Evolutionary conservation across 2,113 vertebrate species (phyloP), one percentile per base, ranked within the genome.

Genomic region (Parotia lawesii): DNA sequence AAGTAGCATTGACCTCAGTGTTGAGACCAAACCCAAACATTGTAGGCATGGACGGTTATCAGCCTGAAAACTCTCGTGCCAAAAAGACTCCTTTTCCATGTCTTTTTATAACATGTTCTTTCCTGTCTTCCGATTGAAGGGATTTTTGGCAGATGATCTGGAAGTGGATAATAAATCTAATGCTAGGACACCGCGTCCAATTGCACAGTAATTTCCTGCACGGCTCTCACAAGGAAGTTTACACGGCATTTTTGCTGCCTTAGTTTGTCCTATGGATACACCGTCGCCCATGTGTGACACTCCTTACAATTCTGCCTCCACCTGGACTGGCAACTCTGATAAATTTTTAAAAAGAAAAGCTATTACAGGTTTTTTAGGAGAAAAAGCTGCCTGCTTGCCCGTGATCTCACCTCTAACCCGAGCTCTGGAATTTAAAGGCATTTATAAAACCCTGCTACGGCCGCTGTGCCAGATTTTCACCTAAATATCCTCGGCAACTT

Each of bases 141-240:
- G 78, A 20, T 53, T 88, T 93, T 37, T 80, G 75, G 93, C 86
- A 81, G 74, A 53, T 57, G 76, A 86, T 77, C 28, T 88, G 72
- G 80, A 89, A 86, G 47, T 6, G 66, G 56, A 24, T 66, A 74
- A 77, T 64, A 73, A 90, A 90, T 65, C 80, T 73, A 62, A 88
- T 2, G 38, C 60, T 53, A 66, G 60, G 85, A 81, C 47, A 42
- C 60, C 1, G 29, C 1, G 6, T 77, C 56, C 44, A 31, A 53
- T 40, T 25, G 73, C 77, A 64, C 70, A 31, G 77, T 33, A 33
- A 87, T 74, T 77, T 62, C 60, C 91, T 40, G 69, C 75, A 9
- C 8, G 15, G 69, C 72, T 90, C 83, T 77, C 76, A 44, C 72
- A 33, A 13, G 60, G 88, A 88, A 54, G 40, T 73, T 90, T 76